Evolutionary conservation across 1,140 invertebrate species (phyloP), one percentile per base, ranked within the genome.

Genomic region (Bombus sibiricus): DNA sequence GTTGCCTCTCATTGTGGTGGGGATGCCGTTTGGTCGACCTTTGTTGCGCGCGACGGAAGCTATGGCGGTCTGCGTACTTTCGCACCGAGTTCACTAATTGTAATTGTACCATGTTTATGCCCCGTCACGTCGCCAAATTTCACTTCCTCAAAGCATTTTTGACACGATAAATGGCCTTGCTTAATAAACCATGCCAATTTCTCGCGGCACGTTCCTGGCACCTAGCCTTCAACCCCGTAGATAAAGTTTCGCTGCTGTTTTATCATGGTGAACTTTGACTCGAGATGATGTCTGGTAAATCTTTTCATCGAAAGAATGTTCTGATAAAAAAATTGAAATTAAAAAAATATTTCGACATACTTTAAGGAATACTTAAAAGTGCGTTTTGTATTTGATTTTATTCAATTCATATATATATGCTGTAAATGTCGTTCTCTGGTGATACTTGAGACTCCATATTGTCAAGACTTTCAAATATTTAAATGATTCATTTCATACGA

Each of bases 1-100:
- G 79, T 87, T 59, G 73, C 75, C 83, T 68, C 57, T 76, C 39
- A 32, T 39, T 53, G 68, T 82, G 28, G 68, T 87, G 84, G 81
- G 77, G 88, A 77, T 84, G 69, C 3, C 53, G 53, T 88, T 89
- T 89, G 74, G 87, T 80, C 88, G 88, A 89, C 88, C 88, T 89
- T 89, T 86, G 84, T 89, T 85, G 75, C 83, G 41, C 88, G 76
- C 84, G 74, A 68, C 85, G 81, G 78, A 81, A 84, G n/a, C 81
- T 43, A 68, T 64, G 78, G 75, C 72, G 34, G 32, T 41, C 10
- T 18, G 8, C 1, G 34, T 62, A 62, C 15, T 74, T 77, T 76
- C 59, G 64, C 47, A 82, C 47, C 62, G 12, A 37, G 39, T 81
- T 15, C 47, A 15, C n/a, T 72, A 74, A 86, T 82, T 81, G 59